Conservation (phyloP, 2,888 invertebrate genomes). For the Lasioglossum zephyrum region DNA sequence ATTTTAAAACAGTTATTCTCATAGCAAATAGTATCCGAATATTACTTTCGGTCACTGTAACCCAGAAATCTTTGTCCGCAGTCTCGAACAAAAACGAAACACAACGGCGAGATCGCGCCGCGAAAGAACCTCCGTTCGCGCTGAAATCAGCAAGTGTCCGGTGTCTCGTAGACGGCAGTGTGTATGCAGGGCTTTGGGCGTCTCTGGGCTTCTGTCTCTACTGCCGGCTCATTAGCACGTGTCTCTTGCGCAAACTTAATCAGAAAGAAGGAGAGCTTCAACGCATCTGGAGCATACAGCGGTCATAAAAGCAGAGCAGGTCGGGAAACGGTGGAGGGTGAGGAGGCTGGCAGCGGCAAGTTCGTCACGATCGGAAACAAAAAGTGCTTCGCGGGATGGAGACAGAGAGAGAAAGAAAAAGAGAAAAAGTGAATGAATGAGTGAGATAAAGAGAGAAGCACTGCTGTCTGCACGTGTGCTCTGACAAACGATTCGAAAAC, state of each 20-base stretch:
- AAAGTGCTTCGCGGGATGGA: conserved; percentile 18
- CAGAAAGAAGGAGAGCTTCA: conserved; percentile 41
- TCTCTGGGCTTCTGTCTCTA: conserved; percentile 72
- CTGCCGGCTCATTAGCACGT: conserved; percentile 55
- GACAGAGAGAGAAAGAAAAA: not conserved
- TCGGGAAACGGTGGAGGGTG: conserved; percentile 21
- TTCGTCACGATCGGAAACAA: conserved; percentile 36
- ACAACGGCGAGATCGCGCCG: not conserved
- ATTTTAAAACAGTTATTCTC: too few relatives aligned
- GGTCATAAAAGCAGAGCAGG: conserved; percentile 56
- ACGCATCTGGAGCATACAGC: conserved; percentile 43
- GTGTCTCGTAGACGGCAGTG: conserved; percentile 19
- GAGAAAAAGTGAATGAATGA: not conserved
- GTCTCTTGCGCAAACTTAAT: conserved; percentile 54
- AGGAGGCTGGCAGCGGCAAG: conserved; percentile 54
- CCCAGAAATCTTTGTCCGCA: not conserved
- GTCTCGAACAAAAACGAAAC: not conserved
- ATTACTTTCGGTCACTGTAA: not conserved
- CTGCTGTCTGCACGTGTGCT: conserved; percentile 11
- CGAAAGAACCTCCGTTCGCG: not conserved
- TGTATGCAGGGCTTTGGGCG: conserved; percentile 73
- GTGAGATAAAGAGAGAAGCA: conserved; percentile 23
- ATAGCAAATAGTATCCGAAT: not conserved
- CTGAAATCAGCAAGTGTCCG: not conserved
- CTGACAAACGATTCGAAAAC: not conserved